Conservation (phyloP, 1,140 invertebrate genomes). For the Aphidius ervi region DNA sequence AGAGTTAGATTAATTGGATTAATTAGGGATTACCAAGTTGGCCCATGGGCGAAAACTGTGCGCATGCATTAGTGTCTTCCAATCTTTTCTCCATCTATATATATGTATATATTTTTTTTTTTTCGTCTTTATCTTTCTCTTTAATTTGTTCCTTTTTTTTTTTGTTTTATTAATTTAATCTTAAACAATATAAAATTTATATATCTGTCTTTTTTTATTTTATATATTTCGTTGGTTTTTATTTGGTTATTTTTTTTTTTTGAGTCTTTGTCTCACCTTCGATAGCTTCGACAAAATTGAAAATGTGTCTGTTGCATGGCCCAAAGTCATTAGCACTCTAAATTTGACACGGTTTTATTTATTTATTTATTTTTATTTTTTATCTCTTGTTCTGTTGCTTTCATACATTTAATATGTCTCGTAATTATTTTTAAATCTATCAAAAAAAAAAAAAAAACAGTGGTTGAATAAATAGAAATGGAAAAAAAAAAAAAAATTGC, state of each 20-base stretch:
- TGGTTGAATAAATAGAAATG: slow-evolving; percentile 18
- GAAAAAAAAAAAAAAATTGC: no score
- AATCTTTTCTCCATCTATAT: no score
- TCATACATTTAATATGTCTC: slow-evolving; percentile 24
- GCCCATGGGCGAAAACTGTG: slow-evolving; percentile 37
- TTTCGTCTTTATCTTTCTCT: no score
- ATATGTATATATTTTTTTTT: no score
- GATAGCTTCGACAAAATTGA: slow-evolving; percentile 20
- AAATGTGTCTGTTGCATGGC: slow-evolving; percentile 39
- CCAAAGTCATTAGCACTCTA: slow-evolving; percentile 48
- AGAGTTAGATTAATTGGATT: slow-evolving; percentile 53
- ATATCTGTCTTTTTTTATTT: no score
- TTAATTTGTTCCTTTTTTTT: no score
- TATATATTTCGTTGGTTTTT: neutral
- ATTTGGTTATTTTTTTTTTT: neutral
- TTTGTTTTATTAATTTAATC: no score
- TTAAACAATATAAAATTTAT: no score
- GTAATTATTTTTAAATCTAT: slow-evolving; percentile 56
- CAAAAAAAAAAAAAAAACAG: slow-evolving; percentile 27
- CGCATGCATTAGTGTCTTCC: slow-evolving; percentile 42
- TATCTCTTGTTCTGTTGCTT: neutral
- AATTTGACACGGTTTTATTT: slow-evolving; percentile 47
- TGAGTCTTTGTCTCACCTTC: slow-evolving; percentile 8
- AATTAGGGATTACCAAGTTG: slow-evolving; percentile 50
- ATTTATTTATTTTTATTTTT: neutral